phyloP scores from a whole-genome alignment of 2,888 invertebrate species.

The Caenorhabditis sulstoni region DNA sequence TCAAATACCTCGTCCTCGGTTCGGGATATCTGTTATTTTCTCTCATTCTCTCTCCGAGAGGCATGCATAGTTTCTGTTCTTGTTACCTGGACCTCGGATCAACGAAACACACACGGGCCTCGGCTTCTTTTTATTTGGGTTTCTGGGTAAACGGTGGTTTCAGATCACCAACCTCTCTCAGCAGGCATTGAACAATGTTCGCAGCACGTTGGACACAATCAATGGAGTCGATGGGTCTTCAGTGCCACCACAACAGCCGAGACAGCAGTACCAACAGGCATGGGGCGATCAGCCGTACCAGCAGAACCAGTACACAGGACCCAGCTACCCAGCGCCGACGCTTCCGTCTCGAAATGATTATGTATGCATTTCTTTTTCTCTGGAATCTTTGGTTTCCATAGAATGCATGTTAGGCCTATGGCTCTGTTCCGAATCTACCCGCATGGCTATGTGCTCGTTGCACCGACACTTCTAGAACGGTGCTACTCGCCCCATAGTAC shows the following conservation, averaged over 20 bases:
- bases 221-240: constrained; percentile 11
- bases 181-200: constrained; percentile 54
- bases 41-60: constrained; percentile 4
- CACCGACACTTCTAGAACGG: background rate
- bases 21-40: no score
- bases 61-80: constrained; percentile 20
- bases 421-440: background rate
- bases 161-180: constrained; percentile 55
- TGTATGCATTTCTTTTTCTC: constrained; percentile 20
- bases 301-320: constrained; percentile 2
- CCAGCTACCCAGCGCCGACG: background rate
- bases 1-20: background rate
- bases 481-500: background rate
- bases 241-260: background rate
- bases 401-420: background rate
- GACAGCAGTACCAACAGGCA: constrained; percentile 16
- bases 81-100: background rate
- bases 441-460: constrained; percentile 11
- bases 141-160: constrained; percentile 14
- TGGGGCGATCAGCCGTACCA: constrained; percentile 29
- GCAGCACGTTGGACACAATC: constrained; percentile 25
- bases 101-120: background rate
- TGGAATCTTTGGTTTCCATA: no score
- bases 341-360: constrained; percentile 17
- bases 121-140: background rate